phyloP scores from a whole-genome alignment of 2,797 vertebrate genomes.

The Gallirallus australis region DNA sequence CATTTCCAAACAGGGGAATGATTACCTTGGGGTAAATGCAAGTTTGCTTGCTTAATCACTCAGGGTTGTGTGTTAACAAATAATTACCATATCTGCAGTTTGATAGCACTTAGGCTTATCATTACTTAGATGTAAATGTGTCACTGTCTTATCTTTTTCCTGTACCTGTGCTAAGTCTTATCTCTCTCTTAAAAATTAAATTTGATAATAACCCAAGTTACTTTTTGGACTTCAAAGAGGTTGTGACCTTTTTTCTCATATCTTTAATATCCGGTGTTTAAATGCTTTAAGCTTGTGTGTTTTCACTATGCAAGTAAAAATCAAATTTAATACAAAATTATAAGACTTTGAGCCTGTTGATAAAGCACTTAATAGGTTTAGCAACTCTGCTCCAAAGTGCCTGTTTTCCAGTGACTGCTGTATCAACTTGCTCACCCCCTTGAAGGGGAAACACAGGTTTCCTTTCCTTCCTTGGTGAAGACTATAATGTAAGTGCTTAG shows the following conservation, averaged over 20 bases:
- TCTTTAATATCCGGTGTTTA: neutral
- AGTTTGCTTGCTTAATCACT: neutral
- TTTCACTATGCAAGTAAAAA: neutral
- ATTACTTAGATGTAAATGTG: neutral
- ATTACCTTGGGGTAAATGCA: neutral
- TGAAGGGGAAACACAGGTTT: neutral
- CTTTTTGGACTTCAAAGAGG: neutral
- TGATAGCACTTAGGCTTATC: neutral
- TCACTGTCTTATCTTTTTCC: neutral
- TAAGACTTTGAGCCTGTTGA: neutral
- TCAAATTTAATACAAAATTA: neutral
- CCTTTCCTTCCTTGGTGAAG: neutral
- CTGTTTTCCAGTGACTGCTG: neutral
- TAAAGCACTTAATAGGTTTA: neutral
- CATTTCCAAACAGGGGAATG: neutral
- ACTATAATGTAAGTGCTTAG: neutral
- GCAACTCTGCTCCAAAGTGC: neutral
- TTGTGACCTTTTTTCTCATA: neutral
- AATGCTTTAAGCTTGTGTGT: neutral
- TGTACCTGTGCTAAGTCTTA: neutral
- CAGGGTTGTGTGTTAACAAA: neutral
- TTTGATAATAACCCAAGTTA: neutral
- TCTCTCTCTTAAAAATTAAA: neutral
- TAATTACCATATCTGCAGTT: neutral
- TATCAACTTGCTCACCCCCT: neutral